Conservation (phyloP, 2,113 vertebrate genomes). For the Burhinus bistriatus region DNA sequence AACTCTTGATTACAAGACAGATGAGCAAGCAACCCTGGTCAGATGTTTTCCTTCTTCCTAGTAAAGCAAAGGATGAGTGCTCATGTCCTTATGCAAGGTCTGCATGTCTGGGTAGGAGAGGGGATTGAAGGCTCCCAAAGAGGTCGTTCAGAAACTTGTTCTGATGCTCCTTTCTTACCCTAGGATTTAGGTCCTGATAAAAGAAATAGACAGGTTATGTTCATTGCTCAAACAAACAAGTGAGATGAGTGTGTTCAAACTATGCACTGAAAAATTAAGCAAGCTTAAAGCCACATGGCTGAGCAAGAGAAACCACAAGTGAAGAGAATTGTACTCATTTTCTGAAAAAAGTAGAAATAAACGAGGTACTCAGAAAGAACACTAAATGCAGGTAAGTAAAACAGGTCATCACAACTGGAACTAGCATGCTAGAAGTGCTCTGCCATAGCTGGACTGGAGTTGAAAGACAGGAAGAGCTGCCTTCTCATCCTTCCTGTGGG, state of each 20-base stretch:
- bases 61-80: not conserved
- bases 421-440: not conserved
- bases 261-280: not conserved
- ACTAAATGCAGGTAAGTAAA: not conserved
- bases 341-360: not conserved
- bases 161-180: not conserved
- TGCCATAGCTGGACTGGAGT: rapidly evolving
- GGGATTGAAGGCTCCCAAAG: not conserved
- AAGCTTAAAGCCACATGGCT: not conserved
- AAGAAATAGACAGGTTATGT: not conserved
- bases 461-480: not conserved
- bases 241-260: not conserved
- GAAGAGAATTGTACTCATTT: not conserved
- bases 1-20: not conserved
- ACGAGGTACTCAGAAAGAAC: not conserved
- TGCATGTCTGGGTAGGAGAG: not conserved
- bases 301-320: not conserved
- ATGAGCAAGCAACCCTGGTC: not conserved
- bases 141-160: not conserved
- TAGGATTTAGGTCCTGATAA: not conserved
- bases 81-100: not conserved
- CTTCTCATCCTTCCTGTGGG: not conserved
- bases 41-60: not conserved
- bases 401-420: not conserved
- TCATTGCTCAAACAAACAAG: not conserved